phyloP scores from a whole-genome alignment of 2,888 invertebrate genomes.

The Mellilla xanthometata region DNA sequence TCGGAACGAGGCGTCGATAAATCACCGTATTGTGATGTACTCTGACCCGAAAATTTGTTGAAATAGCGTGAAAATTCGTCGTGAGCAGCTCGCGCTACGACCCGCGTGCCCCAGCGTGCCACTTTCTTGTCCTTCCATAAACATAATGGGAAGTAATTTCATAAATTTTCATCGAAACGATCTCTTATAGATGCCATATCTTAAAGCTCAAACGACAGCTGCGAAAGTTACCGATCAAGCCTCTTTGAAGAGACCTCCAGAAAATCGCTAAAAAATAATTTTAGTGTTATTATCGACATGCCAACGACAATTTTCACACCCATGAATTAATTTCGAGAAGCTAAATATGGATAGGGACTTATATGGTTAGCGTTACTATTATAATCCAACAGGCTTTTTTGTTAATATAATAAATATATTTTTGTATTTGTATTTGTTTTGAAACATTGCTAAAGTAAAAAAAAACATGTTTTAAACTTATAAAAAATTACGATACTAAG shows the following conservation, averaged over 20 bases:
- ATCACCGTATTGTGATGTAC: conserved; percentile 18
- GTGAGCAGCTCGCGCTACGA: conserved; percentile 45
- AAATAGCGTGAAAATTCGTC: conserved; percentile 61
- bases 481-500: too few relatives aligned
- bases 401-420: too few relatives aligned
- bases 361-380: too few relatives aligned
- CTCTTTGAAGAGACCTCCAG: conserved; percentile 42
- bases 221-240: conserved; percentile 52
- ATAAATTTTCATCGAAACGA: conserved; percentile 63
- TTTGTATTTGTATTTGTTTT: too few relatives aligned
- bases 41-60: conserved; percentile 39
- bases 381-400: too few relatives aligned
- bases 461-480: too few relatives aligned
- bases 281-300: conserved; percentile 1
- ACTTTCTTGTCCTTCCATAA: conserved; percentile 70
- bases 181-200: conserved; percentile 60
- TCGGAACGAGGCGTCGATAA: conserved; percentile 22
- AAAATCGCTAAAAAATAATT: conserved; percentile 33
- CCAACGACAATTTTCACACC: background rate
- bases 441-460: too few relatives aligned
- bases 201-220: conserved; percentile 48
- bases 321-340: too few relatives aligned
- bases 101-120: conserved; percentile 50
- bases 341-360: too few relatives aligned
- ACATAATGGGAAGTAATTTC: conserved; percentile 70